Base-by-base conservation (phyloP, 2,888 invertebrate genomes). In the Graphium colonna region DNA sequence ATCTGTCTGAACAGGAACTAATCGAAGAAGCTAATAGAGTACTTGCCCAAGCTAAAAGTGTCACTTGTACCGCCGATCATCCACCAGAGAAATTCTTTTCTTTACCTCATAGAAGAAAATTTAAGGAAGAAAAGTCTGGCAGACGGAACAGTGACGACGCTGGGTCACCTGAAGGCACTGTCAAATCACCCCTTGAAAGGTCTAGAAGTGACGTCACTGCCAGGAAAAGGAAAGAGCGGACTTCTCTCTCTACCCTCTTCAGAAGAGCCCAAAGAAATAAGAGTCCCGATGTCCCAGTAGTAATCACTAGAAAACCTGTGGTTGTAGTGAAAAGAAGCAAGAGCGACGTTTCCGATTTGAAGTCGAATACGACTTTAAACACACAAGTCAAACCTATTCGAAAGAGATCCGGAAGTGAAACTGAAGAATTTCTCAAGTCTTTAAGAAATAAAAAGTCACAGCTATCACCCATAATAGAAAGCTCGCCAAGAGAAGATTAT, bases 381-480 rank as follows among this genome's bases (percentile, higher is more conserved):
- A 68, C 76, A 17, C 81, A 87, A 67, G 73, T 78, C 1, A 86
- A 89, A 71, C 83, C 89, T 3, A 80, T 90, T 42, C 83, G 92
- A 13, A 92, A 92, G 75, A 82, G 92, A 65, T 86, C 91, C 52
- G 92, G 92, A 43, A 92, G 91, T 71, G 92, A 92, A 73, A 91
- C 91, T 61, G 92, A 93, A 65, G 91, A 92, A 61, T 91, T 91
- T 59, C 73, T 90, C 8, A 90, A 90, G 60, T 90, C 90, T 1
- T 77, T 84, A 16, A 79, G 84, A 60, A 91, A 91, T 52, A 92
- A 91, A 60, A 94, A 94, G 69, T 89, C 92, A 53, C 95, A 94
- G 68, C 73, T 96, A 15, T 95, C 95, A 7, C 95, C 95, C 0
- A 95, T 96, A 47, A 95, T 95, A 60, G 95, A 95, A 79, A 93